Conservation (phyloP, 2,113 vertebrate species). For the Pardalotus punctatus region DNA sequence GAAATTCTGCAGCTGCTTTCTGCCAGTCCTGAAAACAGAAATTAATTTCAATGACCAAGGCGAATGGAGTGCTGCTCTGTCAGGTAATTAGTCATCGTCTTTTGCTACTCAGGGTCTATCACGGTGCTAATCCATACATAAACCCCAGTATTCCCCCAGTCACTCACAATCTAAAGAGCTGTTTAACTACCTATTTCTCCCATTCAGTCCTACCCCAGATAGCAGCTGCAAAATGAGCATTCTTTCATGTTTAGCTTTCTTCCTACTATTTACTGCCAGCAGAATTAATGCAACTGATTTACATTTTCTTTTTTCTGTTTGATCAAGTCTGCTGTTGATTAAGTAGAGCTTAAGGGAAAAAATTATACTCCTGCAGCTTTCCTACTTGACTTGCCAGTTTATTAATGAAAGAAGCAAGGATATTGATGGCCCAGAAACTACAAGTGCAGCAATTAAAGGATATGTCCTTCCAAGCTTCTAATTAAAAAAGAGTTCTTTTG, state of each 20-base stretch:
- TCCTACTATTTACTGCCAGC: conserved; percentile 66
- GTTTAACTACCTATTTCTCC: conserved; percentile 74
- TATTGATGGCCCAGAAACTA: conserved; percentile 78
- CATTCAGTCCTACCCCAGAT: conserved; percentile 37
- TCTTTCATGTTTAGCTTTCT: conserved; percentile 69
- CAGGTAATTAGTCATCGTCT: conserved; percentile 96
- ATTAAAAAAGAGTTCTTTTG: conserved; percentile 71
- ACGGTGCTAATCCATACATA: conserved; percentile 90
- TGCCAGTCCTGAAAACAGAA: conserved; percentile 84
- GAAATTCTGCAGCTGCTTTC: conserved; percentile 83
- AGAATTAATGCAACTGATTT: conserved; percentile 77
- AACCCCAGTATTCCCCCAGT: conserved; percentile 77
- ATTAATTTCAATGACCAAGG: conserved; percentile 93
- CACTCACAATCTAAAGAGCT: conserved; percentile 73
- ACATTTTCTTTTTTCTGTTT: conserved; percentile 73
- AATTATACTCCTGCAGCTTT: conserved; percentile 65
- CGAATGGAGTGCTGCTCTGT: conserved; percentile 85
- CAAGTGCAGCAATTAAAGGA: conserved; percentile 76
- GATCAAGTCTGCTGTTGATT: conserved; percentile 77
- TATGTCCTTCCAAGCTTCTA: conserved; percentile 74
- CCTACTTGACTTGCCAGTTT: conserved; percentile 77
- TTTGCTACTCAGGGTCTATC: conserved; percentile 88
- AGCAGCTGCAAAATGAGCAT: conserved; percentile 44
- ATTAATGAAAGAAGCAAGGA: conserved; percentile 79
- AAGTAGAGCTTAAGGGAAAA: conserved; percentile 73